Conservation (phyloP, 2,113 vertebrate species). For the Tupaia chinensis region DNA sequence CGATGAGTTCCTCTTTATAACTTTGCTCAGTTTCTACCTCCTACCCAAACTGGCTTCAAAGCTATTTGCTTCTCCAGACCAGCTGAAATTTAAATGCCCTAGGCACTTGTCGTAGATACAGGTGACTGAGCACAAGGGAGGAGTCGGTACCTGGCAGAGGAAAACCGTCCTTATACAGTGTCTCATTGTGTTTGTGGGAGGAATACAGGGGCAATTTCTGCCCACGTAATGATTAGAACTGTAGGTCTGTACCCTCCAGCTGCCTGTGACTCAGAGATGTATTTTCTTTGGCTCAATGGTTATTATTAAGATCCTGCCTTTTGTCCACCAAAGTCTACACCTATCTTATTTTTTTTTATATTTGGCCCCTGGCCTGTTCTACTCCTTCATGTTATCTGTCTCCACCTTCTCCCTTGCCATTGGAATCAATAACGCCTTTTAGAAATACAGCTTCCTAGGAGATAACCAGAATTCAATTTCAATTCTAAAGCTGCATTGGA, state of each 20-base stretch:
- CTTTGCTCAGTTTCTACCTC: neutral
- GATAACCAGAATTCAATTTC: conserved; percentile 53
- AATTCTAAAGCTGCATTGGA: conserved; percentile 28
- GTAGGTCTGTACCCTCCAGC: neutral
- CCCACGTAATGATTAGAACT: neutral
- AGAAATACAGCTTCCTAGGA: neutral
- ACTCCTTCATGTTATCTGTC: neutral
- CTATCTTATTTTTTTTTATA: neutral
- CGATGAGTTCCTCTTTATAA: neutral
- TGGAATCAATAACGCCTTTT: conserved; percentile 17
- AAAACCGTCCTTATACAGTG: neutral
- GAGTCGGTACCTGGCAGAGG: neutral
- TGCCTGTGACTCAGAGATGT: conserved; percentile 24
- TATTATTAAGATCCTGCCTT: neutral
- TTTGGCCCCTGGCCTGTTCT: neutral
- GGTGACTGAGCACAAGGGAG: neutral
- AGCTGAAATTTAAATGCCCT: neutral
- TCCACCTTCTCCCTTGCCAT: neutral
- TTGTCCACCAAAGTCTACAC: neutral
- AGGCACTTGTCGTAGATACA: neutral
- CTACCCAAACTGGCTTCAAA: neutral
- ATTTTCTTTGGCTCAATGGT: conserved; percentile 1
- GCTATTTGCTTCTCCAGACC: neutral
- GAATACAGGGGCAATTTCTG: conserved; percentile 19
- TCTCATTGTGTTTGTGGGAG: neutral